A percentile compares a stretch with the other conserved stretches of the same genome.
Evolutionary conservation across 1,140 invertebrate genomes (phyloP).

Genomic region (Brachionus koreanus): DNA sequence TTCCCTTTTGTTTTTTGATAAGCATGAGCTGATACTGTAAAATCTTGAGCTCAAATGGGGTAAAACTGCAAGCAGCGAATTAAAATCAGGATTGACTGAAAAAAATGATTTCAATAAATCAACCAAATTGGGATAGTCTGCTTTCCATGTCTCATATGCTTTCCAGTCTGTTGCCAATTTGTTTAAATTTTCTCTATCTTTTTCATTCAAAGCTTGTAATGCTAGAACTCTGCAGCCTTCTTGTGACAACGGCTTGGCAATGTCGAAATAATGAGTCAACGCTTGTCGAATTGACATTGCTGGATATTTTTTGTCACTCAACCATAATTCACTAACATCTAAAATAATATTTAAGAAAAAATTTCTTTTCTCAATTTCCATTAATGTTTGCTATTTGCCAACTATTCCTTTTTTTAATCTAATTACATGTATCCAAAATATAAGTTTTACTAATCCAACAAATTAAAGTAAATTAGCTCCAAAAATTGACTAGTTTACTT

Average conservation of each 20-base stretch:
- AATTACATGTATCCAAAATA: too few relatives aligned
- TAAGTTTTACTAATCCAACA: too few relatives aligned
- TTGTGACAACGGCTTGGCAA: slow-evolving; percentile 79
- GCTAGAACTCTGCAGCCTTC: slow-evolving; percentile 77
- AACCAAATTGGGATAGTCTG: slow-evolving; percentile 84
- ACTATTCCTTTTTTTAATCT: too few relatives aligned
- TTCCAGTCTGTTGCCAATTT: slow-evolving; percentile 57
- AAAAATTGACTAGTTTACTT: too few relatives aligned
- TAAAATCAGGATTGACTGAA: slow-evolving; percentile 76
- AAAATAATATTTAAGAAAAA: too few relatives aligned
- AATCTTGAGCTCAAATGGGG: slow-evolving; percentile 82
- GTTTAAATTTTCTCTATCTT: slow-evolving; percentile 72
- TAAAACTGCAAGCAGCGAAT: slow-evolving; percentile 75
- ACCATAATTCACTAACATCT: slow-evolving; percentile 78
- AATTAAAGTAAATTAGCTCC: too few relatives aligned
- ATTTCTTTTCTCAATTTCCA: too few relatives aligned
- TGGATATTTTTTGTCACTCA: slow-evolving; percentile 75
- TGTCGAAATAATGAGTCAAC: slow-evolving; percentile 74
- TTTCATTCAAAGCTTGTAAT: slow-evolving; percentile 69
- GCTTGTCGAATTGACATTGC: slow-evolving; percentile 71
- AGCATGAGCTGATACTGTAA: slow-evolving; percentile 86
- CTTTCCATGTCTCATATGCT: slow-evolving; percentile 80
- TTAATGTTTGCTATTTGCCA: too few relatives aligned
- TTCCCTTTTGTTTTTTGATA: slow-evolving; percentile 66
- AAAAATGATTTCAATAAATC: slow-evolving; percentile 89